Evolutionary conservation across 2,113 vertebrate species (phyloP).

Genomic region (Dasyprocta punctata): DNA sequence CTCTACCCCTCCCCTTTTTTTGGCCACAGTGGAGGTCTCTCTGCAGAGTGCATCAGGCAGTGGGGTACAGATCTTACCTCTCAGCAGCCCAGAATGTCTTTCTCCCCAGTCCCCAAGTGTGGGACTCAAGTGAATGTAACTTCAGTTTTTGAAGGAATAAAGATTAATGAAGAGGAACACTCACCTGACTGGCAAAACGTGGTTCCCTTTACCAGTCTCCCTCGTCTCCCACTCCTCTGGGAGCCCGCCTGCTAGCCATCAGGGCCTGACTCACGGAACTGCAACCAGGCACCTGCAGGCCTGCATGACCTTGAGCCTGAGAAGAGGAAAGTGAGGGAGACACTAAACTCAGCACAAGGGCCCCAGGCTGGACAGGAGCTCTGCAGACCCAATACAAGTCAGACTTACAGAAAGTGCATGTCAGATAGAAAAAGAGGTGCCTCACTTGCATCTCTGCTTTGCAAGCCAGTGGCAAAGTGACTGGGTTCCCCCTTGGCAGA

Average conservation of each 20-base stretch:
- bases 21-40: not conserved
- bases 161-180: not conserved
- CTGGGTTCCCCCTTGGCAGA: rapidly evolving
- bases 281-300: not conserved
- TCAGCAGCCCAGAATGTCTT: not conserved
- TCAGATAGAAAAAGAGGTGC: not conserved
- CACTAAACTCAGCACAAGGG: not conserved
- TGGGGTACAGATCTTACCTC: not conserved
- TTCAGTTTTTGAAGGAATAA: not conserved
- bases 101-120: not conserved
- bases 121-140: not conserved
- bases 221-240: not conserved
- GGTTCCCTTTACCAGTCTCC: not conserved
- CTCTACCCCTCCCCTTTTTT: not conserved
- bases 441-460: too few species aligned
- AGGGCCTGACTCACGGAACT: not conserved
- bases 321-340: not conserved
- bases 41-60: too few species aligned
- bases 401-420: not conserved
- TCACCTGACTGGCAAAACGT: not conserved
- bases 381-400: not conserved
- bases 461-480: not conserved
- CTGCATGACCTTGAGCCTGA: not conserved
- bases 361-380: not conserved
- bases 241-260: not conserved